These are phyloP conservation scores for Pavo muticus DNA, from an alignment of 2,113 vertebrate genomes.

Conservation along the genomic window DNA sequence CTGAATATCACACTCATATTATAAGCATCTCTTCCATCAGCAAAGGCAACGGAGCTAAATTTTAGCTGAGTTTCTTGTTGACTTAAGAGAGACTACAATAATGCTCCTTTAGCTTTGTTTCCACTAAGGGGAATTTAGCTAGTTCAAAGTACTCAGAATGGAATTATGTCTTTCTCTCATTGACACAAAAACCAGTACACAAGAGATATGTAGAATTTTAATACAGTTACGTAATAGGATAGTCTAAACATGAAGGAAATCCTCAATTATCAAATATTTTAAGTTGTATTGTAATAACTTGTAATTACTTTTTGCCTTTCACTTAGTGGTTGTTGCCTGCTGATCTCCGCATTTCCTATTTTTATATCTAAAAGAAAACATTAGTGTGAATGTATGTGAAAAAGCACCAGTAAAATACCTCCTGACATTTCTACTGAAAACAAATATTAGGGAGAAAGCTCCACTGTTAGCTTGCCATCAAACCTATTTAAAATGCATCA, in stretches of 20 bases:
- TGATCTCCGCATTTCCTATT: not conserved
- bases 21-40: not conserved
- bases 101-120: not conserved
- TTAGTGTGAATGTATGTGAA: not conserved
- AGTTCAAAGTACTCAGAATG: not conserved
- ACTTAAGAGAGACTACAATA: not conserved
- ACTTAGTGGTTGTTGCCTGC: slow-evolving; percentile 21
- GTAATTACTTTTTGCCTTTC: slow-evolving; percentile 70
- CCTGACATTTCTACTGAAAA: not conserved
- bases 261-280: slow-evolving; percentile 22
- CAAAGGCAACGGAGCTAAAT: not conserved
- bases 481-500: not conserved
- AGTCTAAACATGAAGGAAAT: slow-evolving; percentile 23
- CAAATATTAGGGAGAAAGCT: not conserved
- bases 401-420: not conserved
- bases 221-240: not conserved
- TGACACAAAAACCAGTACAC: not conserved
- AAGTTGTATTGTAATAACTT: not conserved
- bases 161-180: not conserved
- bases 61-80: not conserved
- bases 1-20: not conserved
- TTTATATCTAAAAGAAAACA: slow-evolving; percentile 64
- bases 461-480: not conserved
- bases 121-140: not conserved
- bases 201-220: not conserved